A percentile compares a stretch with the other conserved stretches of the same genome.
Evolutionary conservation across 2,888 invertebrate species (phyloP).

Genomic region (Drosophila recens): DNA sequence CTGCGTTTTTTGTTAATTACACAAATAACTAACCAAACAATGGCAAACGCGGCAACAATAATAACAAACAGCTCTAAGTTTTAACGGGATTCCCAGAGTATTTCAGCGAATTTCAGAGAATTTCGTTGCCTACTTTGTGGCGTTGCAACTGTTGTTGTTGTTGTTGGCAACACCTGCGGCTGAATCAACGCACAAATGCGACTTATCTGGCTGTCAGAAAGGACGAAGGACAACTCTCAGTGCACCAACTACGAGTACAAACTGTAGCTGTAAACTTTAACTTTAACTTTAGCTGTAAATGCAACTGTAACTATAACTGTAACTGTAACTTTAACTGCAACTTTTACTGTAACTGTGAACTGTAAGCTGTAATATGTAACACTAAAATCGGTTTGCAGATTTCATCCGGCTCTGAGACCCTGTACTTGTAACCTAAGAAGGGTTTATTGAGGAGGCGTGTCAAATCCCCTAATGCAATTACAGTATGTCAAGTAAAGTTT

Average conservation of each 20-base stretch:
- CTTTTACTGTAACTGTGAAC: conserved; percentile 1
- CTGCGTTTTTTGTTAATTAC: conserved; percentile 56
- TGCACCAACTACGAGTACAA: conserved; percentile 2
- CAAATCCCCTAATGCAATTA: background rate
- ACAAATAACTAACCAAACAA: conserved; percentile 44
- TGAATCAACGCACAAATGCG: conserved; percentile 44
- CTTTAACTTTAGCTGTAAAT: conserved; percentile 11
- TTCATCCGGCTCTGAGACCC: background rate
- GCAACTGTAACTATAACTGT: conserved; percentile 12
- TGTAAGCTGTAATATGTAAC: conserved; percentile 4
- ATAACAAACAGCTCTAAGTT: conserved; percentile 1
- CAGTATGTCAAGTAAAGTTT: background rate
- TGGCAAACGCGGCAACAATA: conserved; percentile 13
- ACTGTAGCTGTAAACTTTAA: conserved; percentile 17
- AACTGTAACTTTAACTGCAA: conserved; percentile 9
- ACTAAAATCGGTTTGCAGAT: conserved; percentile 13
- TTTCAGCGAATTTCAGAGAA: conserved; percentile 10
- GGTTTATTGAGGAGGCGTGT: background rate
- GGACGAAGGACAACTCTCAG: background rate
- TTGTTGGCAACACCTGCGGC: conserved; percentile 43
- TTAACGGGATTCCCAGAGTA: background rate
- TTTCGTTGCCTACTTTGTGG: conserved; percentile 50
- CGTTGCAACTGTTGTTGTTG: background rate
- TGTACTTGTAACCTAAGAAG: background rate
- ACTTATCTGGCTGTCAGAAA: conserved; percentile 42